Conservation (phyloP, 2,797 vertebrate genomes). For the Acropternis orthonyx region DNA sequence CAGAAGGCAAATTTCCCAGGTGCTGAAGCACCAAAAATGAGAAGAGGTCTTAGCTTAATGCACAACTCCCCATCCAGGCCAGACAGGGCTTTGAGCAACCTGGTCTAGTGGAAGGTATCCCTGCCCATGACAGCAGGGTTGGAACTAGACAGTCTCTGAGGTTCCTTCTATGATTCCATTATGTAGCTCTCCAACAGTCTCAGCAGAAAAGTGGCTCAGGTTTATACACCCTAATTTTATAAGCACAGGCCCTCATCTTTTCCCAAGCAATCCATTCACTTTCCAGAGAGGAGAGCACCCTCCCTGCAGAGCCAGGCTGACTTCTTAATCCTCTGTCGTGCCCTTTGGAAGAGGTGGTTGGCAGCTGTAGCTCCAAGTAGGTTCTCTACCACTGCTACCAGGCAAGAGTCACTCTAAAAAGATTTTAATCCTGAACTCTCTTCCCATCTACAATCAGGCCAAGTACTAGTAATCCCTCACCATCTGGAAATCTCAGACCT, state of each 20-base stretch:
- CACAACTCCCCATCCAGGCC: neutral
- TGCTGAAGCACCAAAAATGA: neutral
- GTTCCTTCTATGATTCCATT: too few relatives aligned
- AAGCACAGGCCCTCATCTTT: neutral
- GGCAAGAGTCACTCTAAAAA: neutral
- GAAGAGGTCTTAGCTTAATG: neutral
- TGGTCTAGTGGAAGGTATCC: neutral
- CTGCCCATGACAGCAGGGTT: neutral
- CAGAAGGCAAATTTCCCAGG: neutral
- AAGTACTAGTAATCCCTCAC: neutral
- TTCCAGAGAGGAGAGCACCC: neutral
- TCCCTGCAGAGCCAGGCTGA: neutral
- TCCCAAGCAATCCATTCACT: neutral
- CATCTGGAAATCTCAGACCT: neutral
- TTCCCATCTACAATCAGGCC: neutral
- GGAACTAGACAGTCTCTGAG: neutral
- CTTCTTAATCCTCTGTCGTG: accelerated
- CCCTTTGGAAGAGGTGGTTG: neutral
- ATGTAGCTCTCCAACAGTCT: neutral
- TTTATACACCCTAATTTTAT: neutral
- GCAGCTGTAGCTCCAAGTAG: neutral
- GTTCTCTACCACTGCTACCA: neutral
- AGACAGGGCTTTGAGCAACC: neutral
- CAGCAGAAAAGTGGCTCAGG: neutral
- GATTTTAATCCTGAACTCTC: neutral